Percentiles rank a stretch among this genome's conserved stretches.
These are phyloP conservation scores for Tachypleus tridentatus DNA, from an alignment of 1,140 invertebrate genomes.

Conservation along the genomic window DNA sequence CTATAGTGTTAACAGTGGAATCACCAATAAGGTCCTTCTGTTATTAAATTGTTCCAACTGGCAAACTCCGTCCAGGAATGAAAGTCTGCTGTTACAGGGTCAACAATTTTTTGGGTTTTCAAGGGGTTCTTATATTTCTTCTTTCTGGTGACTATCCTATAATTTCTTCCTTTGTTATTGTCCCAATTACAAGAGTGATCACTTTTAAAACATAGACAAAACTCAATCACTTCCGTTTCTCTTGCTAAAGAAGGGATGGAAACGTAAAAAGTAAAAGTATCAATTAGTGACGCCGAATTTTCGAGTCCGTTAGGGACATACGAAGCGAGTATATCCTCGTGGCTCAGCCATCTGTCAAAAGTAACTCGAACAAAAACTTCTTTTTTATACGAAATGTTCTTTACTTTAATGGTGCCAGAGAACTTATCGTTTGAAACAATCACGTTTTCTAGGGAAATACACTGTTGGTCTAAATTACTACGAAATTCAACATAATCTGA, in stretches of 20 bases:
- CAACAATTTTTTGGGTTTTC: not conserved
- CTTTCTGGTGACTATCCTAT: not conserved
- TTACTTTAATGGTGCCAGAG: not conserved
- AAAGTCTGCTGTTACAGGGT: not conserved
- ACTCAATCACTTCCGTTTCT: conserved; percentile 1
- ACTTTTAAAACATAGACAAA: not conserved
- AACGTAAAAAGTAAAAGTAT: conserved; percentile 1
- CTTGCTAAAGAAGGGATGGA: not conserved
- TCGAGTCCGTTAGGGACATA: not conserved
- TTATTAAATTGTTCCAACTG: conserved; percentile 4
- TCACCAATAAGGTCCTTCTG: not conserved
- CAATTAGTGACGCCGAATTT: not conserved
- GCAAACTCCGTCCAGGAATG: not conserved
- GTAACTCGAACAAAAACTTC: not conserved
- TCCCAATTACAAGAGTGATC: not conserved
- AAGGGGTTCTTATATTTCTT: not conserved
- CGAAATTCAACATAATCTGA: conserved; percentile 1
- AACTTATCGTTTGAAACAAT: not conserved
- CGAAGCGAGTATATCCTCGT: not conserved
- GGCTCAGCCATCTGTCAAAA: not conserved
- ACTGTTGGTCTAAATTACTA: not conserved
- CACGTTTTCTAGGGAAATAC: not conserved
- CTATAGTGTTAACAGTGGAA: not conserved
- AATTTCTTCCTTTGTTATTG: not conserved
- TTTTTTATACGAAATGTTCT: not conserved